Conservation (phyloP, 2,888 invertebrate genomes). For the Caenorhabditis sp. region DNA sequence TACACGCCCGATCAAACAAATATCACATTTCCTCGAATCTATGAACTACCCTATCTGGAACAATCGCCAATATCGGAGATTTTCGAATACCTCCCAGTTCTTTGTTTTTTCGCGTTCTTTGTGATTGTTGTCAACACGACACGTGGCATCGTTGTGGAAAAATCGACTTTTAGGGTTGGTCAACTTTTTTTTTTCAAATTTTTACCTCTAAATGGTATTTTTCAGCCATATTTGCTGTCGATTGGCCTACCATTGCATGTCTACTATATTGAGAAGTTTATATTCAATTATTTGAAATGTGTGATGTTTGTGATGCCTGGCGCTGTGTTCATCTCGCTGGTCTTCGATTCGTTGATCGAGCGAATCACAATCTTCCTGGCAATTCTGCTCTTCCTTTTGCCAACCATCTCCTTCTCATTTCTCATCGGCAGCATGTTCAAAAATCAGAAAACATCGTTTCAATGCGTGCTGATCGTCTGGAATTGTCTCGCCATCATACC, state of each 20-base stretch:
- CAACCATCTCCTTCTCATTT: neutral
- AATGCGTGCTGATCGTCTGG: neutral
- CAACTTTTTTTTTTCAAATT: neutral
- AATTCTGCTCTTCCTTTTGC: neutral
- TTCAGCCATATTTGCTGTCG: neutral
- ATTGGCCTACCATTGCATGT: neutral
- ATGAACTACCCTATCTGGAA: neutral
- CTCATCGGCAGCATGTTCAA: neutral
- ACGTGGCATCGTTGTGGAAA: neutral
- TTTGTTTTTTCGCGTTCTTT: neutral
- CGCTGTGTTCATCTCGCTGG: neutral
- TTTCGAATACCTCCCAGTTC: neutral
- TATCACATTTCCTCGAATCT: neutral
- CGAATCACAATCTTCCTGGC: neutral
- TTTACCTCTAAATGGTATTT: neutral
- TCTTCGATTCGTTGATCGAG: neutral
- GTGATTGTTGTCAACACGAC: neutral
- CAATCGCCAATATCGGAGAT: neutral
- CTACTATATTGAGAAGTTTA: neutral
- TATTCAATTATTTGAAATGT: neutral
- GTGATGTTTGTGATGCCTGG: neutral
- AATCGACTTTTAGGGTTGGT: neutral
- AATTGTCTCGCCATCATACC: neutral
- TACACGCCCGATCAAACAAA: neutral
- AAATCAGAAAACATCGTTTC: neutral